Conservation (phyloP, 2,888 invertebrate genomes). For the Crematogaster levior region DNA sequence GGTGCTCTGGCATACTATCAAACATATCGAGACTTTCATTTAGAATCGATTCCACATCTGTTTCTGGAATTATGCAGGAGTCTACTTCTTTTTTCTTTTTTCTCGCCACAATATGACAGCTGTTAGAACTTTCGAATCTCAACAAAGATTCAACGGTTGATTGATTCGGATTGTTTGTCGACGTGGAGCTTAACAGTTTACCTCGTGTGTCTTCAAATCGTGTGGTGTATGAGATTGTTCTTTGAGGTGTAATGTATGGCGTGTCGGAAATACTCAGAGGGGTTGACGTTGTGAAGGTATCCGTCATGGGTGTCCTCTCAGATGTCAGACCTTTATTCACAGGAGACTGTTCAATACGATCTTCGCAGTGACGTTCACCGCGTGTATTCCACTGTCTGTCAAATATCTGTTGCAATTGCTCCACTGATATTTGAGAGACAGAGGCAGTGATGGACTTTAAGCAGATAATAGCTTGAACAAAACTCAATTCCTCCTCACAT, state of each 20-base stretch:
- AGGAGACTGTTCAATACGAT: neutral
- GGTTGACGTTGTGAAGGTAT: neutral
- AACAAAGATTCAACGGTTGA: neutral
- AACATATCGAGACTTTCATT: neutral
- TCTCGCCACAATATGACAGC: too few species aligned
- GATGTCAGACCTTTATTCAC: neutral
- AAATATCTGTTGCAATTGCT: constrained; percentile 57
- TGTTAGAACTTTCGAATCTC: too few species aligned
- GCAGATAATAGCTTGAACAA: constrained; percentile 70
- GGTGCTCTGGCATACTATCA: neutral
- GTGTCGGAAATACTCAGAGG: neutral
- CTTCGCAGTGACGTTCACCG: neutral
- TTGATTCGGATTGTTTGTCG: neutral
- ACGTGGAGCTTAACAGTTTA: neutral
- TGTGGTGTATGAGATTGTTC: too few species aligned
- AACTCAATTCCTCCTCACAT: constrained; percentile 62
- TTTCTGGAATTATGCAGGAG: neutral
- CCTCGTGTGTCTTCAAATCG: neutral
- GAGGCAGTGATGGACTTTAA: constrained; percentile 57
- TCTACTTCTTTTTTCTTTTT: neutral
- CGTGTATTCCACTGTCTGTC: constrained; percentile 42
- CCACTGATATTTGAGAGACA: constrained; percentile 49
- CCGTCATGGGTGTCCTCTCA: neutral
- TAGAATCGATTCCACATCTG: neutral
- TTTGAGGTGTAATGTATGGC: neutral